A percentile compares a stretch with the other conserved stretches of the same genome.
Evolutionary conservation across 1,140 invertebrate genomes (phyloP).

Genomic region (Pseudomyrmex gracilis): DNA sequence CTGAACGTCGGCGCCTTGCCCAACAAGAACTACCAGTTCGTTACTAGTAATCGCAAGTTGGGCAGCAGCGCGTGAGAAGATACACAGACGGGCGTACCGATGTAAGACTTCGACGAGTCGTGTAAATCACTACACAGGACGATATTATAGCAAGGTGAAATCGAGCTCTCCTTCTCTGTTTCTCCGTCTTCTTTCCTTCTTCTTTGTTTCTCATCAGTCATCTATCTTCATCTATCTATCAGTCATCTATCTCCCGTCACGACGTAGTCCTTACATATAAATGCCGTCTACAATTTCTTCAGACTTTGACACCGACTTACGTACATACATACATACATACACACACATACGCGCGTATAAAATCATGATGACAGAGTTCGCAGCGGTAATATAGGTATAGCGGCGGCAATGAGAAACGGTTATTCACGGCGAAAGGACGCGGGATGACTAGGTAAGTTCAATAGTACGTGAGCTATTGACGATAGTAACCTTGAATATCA

Average conservation of each 20-base stretch:
- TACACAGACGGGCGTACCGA: constrained; percentile 11
- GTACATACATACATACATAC: background rate
- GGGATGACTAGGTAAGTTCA: constrained; percentile 38
- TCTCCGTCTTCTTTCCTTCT: constrained; percentile 28
- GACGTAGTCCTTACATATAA: background rate
- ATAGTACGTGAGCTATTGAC: constrained; percentile 19
- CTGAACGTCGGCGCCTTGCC: constrained; percentile 88
- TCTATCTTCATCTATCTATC: background rate
- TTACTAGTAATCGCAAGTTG: constrained; percentile 60
- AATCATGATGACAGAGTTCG: background rate
- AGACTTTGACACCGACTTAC: background rate
- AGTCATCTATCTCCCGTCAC: constrained; percentile 1
- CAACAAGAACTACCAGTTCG: constrained; percentile 62
- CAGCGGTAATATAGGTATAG: background rate
- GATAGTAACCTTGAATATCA: constrained; percentile 44
- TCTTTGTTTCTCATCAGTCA: background rate
- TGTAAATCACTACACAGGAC: constrained; percentile 73
- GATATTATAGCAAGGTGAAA: constrained; percentile 74
- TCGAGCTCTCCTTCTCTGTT: constrained; percentile 68
- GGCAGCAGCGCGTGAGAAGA: constrained; percentile 64
- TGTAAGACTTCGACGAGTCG: constrained; percentile 65
- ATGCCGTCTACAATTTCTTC: constrained; percentile 4
- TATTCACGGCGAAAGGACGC: constrained; percentile 17
- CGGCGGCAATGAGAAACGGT: background rate
- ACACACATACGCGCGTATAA: too few relatives aligned